Evolutionary conservation across 2,888 invertebrate species (phyloP).

Genomic region (Deroplatys truncata): DNA sequence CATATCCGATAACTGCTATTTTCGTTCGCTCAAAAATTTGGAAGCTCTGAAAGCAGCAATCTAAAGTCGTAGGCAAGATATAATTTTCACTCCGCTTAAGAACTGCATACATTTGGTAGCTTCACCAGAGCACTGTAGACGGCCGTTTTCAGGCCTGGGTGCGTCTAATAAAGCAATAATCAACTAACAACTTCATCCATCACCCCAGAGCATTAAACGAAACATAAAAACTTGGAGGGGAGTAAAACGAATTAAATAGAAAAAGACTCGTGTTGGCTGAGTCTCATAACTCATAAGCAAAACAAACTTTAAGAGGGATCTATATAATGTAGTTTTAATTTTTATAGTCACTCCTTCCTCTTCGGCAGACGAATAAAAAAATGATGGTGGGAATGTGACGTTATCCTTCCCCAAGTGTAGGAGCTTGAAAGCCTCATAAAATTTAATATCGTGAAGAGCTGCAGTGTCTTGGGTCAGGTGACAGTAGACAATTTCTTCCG

Average conservation of each 20-base stretch:
- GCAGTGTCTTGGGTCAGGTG: not conserved
- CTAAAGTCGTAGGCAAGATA: too few species aligned
- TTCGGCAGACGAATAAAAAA: not conserved
- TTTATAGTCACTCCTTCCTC: not conserved
- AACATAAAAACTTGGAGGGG: not conserved
- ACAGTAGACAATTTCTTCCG: not conserved
- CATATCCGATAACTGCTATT: too few species aligned
- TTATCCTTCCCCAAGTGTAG: not conserved
- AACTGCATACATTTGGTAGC: too few species aligned
- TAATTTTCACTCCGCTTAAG: too few species aligned
- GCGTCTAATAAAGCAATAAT: not conserved
- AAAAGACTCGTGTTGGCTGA: not conserved
- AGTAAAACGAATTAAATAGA: not conserved
- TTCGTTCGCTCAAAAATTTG: too few species aligned
- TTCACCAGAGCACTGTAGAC: not conserved
- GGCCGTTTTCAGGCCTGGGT: not conserved
- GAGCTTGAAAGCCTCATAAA: not conserved
- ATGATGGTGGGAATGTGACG: not conserved
- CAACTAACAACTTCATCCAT: not conserved
- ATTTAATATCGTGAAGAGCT: not conserved
- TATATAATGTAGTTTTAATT: not conserved
- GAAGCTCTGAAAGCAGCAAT: too few species aligned
- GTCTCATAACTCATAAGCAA: not conserved
- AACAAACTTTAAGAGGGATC: not conserved
- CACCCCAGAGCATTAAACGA: not conserved